Evolutionary conservation across 2,113 vertebrate species (phyloP).

Genomic region (Larimichthys polyactis): DNA sequence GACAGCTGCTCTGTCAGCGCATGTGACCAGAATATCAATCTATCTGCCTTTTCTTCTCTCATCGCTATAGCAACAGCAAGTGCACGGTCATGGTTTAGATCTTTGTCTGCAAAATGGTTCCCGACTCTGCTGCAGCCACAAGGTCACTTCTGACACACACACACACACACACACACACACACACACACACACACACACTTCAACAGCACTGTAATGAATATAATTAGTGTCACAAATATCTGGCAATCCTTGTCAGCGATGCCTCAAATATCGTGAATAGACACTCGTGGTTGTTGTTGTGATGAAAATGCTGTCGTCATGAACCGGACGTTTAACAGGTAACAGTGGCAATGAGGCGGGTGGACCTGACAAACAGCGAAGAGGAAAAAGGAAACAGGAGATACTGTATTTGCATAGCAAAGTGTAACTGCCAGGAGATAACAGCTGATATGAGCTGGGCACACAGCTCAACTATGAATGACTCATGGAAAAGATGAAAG

Average conservation of each 20-base stretch:
- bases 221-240: not conserved
- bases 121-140: constrained; percentile 36
- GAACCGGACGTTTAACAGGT: not conserved
- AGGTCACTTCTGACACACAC: constrained; percentile 39
- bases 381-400: constrained; percentile 26
- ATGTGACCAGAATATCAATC: constrained; percentile 78
- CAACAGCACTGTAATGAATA: not conserved
- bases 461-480: constrained; percentile 20
- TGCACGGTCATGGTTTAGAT: constrained; percentile 76
- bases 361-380: constrained; percentile 2
- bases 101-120: constrained; percentile 63
- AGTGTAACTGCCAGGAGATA: constrained; percentile 29
- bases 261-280: not conserved
- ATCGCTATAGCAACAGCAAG: constrained; percentile 79
- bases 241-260: not conserved
- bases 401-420: constrained; percentile 68
- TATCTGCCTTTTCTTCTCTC: constrained; percentile 60
- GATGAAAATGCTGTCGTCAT: not conserved
- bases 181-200: not conserved
- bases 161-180: not conserved
- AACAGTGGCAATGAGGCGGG: not conserved
- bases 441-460: constrained; percentile 19
- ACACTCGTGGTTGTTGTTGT: not conserved
- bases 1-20: constrained; percentile 74
- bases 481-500: not conserved